phyloP scores from a whole-genome alignment of 2,113 vertebrate species.

The Seriola dumerili region DNA sequence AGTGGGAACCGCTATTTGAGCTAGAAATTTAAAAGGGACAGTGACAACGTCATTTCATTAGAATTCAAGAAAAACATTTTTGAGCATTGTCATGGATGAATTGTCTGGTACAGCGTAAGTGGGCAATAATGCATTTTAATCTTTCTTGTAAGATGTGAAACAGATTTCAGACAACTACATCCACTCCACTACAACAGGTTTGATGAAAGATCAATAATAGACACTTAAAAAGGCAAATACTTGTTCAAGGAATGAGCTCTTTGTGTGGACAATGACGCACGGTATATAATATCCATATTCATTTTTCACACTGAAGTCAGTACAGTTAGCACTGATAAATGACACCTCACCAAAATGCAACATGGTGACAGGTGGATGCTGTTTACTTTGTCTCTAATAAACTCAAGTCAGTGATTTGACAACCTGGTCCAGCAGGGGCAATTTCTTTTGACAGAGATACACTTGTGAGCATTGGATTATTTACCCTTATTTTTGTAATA shows the following conservation, averaged over 20 bases:
- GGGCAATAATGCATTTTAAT: neutral
- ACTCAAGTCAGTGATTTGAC: neutral
- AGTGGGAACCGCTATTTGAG: constrained; percentile 5
- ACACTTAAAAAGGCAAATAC: neutral
- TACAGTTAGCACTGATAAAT: neutral
- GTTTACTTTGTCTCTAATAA: too few relatives aligned
- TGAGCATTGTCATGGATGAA: neutral
- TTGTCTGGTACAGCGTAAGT: neutral
- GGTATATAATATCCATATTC: neutral
- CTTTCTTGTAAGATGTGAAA: neutral
- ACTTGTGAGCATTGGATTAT: neutral
- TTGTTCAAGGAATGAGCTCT: neutral
- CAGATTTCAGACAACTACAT: neutral
- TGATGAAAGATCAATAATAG: neutral
- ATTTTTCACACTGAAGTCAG: neutral
- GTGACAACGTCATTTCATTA: neutral
- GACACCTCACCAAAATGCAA: neutral
- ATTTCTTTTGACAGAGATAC: neutral
- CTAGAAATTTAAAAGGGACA: constrained; percentile 32
- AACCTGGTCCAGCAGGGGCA: neutral
- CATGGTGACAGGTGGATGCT: too few relatives aligned
- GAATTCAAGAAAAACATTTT: neutral
- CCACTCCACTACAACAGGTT: neutral
- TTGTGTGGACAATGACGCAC: neutral
- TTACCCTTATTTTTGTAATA: neutral